These are phyloP conservation scores for Dicentrarchus labrax DNA, from an alignment of 2,113 vertebrate genomes.

Conservation along the genomic window DNA sequence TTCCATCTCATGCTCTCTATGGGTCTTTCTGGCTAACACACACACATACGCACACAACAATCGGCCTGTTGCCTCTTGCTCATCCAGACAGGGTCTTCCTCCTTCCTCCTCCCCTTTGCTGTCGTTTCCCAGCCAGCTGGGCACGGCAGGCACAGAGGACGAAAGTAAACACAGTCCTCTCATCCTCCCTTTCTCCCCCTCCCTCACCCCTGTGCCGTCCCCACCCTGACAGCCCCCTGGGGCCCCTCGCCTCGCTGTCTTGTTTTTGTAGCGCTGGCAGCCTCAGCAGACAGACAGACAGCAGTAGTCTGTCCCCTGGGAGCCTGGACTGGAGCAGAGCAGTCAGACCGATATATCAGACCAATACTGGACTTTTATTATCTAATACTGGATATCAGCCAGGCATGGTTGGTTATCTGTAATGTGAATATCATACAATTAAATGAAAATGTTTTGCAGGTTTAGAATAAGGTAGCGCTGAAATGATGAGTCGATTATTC, in stretches of 20 bases:
- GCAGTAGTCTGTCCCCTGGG: conserved; percentile 64
- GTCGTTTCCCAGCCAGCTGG: conserved; percentile 66
- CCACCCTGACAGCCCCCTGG: conserved; percentile 57
- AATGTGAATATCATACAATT: not conserved
- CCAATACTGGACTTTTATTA: conserved; percentile 34
- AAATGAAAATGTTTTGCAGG: not conserved
- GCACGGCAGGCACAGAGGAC: conserved; percentile 51
- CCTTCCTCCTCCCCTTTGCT: conserved; percentile 45
- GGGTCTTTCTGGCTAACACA: conserved; percentile 5
- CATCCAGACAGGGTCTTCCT: conserved; percentile 68
- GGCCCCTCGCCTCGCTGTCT: conserved; percentile 75
- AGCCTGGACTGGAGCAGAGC: conserved; percentile 42
- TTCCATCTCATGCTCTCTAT: not conserved
- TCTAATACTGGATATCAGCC: not conserved
- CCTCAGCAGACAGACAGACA: conserved; percentile 71
- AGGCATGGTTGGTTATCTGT: conserved; percentile 12
- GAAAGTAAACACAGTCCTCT: conserved; percentile 78
- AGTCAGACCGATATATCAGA: conserved; percentile 30
- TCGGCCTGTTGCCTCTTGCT: not conserved
- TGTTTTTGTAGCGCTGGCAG: conserved; percentile 81
- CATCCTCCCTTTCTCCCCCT: conserved; percentile 38
- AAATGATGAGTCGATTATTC: not conserved
- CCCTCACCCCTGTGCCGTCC: conserved; percentile 39
- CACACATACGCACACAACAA: not conserved
- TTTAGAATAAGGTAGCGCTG: not conserved